phyloP scores from a whole-genome alignment of 2,888 invertebrate species.

The Mongoloraphidia duomilia region DNA sequence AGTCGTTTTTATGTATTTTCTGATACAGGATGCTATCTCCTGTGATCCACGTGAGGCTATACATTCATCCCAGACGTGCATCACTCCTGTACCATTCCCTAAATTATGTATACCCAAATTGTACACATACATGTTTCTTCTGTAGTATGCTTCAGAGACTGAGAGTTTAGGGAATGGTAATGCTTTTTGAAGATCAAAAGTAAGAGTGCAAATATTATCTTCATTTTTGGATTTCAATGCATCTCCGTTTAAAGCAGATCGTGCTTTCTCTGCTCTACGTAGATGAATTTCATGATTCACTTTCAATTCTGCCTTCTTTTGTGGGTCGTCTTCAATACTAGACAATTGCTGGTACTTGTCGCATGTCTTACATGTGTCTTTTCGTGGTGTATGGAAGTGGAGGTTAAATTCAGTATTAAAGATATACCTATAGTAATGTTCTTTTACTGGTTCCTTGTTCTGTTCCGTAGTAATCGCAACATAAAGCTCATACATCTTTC shows the following conservation, averaged over 20 bases:
- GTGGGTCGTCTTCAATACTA: no score
- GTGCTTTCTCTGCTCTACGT: conserved; percentile 8
- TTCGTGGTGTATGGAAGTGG: conserved; percentile 11
- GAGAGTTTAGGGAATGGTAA: conserved; percentile 15
- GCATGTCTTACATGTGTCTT: conserved; percentile 11
- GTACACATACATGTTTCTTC: no score
- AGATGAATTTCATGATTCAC: conserved; percentile 4
- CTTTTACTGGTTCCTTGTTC: no score
- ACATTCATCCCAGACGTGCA: conserved; percentile 21
- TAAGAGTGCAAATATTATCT: conserved; percentile 4
- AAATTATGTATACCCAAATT: conserved; percentile 17
- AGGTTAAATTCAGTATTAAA: conserved; percentile 12
- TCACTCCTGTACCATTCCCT: conserved; percentile 15
- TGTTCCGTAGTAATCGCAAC: no score
- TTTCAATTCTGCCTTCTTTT: conserved; percentile 1
- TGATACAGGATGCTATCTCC: no score
- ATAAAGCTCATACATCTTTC: no score
- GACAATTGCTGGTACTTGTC: no score
- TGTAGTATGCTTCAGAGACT: conserved; percentile 19
- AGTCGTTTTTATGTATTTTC: neutral
- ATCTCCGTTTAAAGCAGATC: conserved; percentile 4
- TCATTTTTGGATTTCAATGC: no score
- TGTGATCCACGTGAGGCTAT: conserved; percentile 20
- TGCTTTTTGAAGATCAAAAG: conserved; percentile 12
- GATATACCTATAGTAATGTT: conserved; percentile 13